These are phyloP conservation scores for Cebus imitator DNA, from an alignment of 2,113 vertebrate genomes.

Conservation along the genomic window DNA sequence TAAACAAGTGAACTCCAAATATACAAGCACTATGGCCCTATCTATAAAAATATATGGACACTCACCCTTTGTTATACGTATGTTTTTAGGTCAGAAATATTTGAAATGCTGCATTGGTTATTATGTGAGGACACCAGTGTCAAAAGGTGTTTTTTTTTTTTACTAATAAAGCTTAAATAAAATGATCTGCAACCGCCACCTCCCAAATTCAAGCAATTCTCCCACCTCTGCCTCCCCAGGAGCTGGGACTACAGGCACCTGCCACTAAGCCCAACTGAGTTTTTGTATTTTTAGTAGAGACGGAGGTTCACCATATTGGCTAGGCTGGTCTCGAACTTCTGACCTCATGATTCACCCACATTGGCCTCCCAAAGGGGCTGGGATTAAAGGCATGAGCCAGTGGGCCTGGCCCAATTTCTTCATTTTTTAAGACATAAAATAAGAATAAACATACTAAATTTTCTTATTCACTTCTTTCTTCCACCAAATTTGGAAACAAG, in stretches of 20 bases:
- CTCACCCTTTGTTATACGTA: fast-evolving
- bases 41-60: background rate
- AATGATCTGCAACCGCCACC: too few relatives aligned
- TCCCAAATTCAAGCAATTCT: too few relatives aligned
- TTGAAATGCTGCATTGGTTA: background rate
- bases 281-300: too few relatives aligned
- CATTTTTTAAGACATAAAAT: background rate
- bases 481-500: background rate
- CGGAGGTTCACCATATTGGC: too few relatives aligned
- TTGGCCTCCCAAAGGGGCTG: too few relatives aligned
- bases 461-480: background rate
- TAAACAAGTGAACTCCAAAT: background rate
- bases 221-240: too few relatives aligned
- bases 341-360: too few relatives aligned
- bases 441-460: background rate
- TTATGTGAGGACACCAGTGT: background rate
- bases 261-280: too few relatives aligned
- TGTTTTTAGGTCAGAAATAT: constrained; percentile 4
- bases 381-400: too few relatives aligned
- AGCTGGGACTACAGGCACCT: too few relatives aligned
- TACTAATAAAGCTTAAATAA: background rate
- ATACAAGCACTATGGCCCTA: background rate
- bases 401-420: background rate
- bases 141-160: background rate
- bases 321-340: too few relatives aligned